Conservation (phyloP, 2,888 invertebrate species). For the Mythimna vitellina region DNA sequence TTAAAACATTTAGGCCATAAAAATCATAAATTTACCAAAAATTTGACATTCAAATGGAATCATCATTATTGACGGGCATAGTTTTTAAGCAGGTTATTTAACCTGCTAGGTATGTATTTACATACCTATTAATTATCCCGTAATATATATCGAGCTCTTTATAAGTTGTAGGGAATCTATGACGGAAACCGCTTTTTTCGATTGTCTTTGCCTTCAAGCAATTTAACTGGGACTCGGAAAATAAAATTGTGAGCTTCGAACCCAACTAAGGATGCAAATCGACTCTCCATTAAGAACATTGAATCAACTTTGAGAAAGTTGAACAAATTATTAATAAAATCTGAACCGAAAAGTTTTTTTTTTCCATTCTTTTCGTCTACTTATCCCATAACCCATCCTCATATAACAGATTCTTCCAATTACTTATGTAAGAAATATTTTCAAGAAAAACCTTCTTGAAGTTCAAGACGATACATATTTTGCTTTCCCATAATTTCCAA, state of each 20-base stretch:
- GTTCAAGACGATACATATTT: no score
- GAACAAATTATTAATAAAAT: neutral
- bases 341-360: neutral
- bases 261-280: slow-evolving; percentile 3
- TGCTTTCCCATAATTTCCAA: neutral
- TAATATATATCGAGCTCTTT: no score
- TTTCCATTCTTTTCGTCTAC: neutral
- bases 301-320: slow-evolving; percentile 6
- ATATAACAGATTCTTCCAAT: neutral
- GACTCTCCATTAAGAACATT: neutral
- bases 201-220: neutral
- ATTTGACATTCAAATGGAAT: neutral
- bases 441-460: no score
- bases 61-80: neutral
- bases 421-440: no score
- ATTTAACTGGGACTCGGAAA: neutral
- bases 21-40: neutral
- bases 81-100: no score
- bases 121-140: no score
- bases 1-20: neutral
- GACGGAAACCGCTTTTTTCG: neutral
- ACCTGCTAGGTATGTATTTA: no score
- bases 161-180: neutral
- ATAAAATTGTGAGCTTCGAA: neutral
- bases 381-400: no score